These are phyloP conservation scores for Anarrhichthys ocellatus DNA, from an alignment of 2,113 vertebrate genomes.

Conservation along the genomic window DNA sequence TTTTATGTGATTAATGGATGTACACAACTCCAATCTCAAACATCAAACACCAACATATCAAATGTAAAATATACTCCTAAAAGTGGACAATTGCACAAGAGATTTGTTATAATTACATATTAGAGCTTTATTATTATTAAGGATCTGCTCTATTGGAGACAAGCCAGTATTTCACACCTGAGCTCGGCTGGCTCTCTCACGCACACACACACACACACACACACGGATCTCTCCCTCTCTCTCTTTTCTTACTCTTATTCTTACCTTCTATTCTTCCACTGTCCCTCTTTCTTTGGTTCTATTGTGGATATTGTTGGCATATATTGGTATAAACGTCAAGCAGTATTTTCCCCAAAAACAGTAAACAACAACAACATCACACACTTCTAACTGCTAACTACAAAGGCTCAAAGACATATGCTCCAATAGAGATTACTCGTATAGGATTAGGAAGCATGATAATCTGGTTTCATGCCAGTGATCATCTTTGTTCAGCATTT, in stretches of 20 bases:
- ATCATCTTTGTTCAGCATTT: constrained; percentile 31
- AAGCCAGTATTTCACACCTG: constrained; percentile 37
- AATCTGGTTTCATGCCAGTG: constrained; percentile 39
- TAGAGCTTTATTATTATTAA: neutral
- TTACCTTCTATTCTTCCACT: neutral
- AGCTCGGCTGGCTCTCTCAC: neutral
- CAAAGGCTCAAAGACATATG: constrained; percentile 23
- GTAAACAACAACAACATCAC: accelerated
- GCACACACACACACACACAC: neutral
- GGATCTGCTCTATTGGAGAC: neutral
- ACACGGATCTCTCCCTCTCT: neutral
- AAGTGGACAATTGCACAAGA: neutral
- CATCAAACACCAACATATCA: neutral
- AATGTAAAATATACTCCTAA: neutral
- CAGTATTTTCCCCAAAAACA: neutral
- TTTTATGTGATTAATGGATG: neutral
- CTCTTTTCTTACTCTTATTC: no score
- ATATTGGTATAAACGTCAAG: neutral
- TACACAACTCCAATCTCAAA: neutral
- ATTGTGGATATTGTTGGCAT: no score
- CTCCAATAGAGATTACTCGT: constrained; percentile 28
- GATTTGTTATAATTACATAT: neutral
- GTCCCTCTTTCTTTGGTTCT: neutral
- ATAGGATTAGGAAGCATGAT: constrained; percentile 47
- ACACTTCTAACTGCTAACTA: neutral